phyloP scores from a whole-genome alignment of 92 coral and sea anemone genomes.

The Blastomussa wellsi region DNA sequence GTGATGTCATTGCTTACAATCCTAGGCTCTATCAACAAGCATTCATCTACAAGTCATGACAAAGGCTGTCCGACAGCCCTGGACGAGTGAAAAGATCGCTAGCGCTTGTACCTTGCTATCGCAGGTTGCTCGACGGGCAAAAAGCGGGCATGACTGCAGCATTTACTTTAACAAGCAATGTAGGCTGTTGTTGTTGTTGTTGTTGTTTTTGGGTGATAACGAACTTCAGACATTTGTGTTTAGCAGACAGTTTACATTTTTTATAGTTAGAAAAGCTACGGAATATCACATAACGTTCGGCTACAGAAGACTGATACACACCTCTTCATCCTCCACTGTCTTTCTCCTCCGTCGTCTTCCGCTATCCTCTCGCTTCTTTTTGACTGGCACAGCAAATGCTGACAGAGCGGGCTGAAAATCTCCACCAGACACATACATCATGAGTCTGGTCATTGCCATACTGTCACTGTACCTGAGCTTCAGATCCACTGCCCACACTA shows the following conservation, averaged over 20 bases:
- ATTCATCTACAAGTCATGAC: no score
- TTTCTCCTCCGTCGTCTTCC: conserved; percentile 78
- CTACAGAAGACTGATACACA: conserved; percentile 3
- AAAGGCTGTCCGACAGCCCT: no score
- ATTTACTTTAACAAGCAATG: no score
- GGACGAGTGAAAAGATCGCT: no score
- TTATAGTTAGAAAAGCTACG: no score
- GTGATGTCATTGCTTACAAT: not conserved
- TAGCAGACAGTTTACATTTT: no score
- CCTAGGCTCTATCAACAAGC: not conserved
- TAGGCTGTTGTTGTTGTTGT: no score
- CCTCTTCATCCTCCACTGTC: conserved; percentile 76
- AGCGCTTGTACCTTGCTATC: no score
- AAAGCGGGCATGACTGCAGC: no score
- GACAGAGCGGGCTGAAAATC: conserved; percentile 65
- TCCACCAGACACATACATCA: conserved; percentile 91
- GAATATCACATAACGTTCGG: not conserved
- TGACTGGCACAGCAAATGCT: conserved; percentile 86
- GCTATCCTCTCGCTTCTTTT: conserved; percentile 70
- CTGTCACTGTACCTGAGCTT: conserved; percentile 94
- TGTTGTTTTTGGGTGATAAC: no score
- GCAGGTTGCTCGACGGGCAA: no score
- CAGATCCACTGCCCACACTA: conserved; percentile 91
- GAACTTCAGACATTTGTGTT: no score
- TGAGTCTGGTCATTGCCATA: conserved; percentile 88